phyloP scores from a whole-genome alignment of 2,113 vertebrate species.

The Ammodytes marinus region DNA sequence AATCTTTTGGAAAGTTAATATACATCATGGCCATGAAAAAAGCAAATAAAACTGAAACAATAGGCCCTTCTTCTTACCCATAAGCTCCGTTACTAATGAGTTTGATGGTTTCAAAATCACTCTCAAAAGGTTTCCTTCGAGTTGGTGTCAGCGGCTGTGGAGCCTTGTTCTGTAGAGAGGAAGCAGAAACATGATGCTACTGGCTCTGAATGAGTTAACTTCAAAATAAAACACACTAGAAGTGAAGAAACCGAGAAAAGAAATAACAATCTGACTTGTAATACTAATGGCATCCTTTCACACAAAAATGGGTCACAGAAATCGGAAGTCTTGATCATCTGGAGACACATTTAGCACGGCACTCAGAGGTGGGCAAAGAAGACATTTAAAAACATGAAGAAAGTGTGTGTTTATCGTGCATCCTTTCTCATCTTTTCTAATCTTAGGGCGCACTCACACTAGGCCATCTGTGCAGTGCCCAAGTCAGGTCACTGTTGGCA shows the following conservation, averaged over 20 bases:
- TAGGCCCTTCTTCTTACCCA: slow-evolving; percentile 85
- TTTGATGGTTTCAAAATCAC: slow-evolving; percentile 97
- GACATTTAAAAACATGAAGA: not conserved
- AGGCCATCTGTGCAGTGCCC: too few species aligned
- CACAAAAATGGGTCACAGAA: slow-evolving; percentile 16
- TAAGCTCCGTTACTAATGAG: slow-evolving; percentile 98
- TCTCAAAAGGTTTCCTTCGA: slow-evolving; percentile 92
- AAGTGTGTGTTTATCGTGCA: not conserved
- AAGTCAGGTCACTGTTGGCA: too few species aligned
- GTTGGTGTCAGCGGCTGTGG: slow-evolving; percentile 79
- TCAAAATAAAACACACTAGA: not conserved
- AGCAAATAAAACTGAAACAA: not conserved
- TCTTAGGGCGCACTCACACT: not conserved
- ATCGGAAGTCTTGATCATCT: not conserved
- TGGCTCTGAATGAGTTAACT: not conserved
- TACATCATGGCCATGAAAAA: not conserved
- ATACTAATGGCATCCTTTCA: slow-evolving; percentile 26
- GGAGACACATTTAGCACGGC: not conserved
- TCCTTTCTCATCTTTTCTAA: not conserved
- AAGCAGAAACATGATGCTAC: slow-evolving; percentile 9
- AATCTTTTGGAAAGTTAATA: not conserved
- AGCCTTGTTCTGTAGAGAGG: slow-evolving; percentile 80
- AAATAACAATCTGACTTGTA: slow-evolving; percentile 5
- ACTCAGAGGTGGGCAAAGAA: not conserved
- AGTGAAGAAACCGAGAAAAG: not conserved